phyloP scores from a whole-genome alignment of 2,888 invertebrate genomes.

The Pyrrhia umbra region DNA sequence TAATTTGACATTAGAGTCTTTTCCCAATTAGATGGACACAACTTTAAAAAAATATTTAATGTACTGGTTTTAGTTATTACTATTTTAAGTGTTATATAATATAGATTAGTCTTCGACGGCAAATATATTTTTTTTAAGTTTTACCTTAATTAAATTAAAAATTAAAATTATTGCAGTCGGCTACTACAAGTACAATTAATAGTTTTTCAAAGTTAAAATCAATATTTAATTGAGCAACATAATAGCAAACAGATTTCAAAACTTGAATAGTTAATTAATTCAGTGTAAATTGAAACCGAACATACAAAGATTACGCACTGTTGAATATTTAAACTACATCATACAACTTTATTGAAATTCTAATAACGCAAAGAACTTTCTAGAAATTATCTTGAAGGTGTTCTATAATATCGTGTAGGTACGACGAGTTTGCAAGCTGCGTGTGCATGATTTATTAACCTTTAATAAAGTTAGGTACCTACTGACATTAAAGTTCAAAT shows the following conservation, averaged over 20 bases:
- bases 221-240: conserved; percentile 1
- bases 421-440: conserved; percentile 32
- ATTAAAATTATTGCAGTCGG: background rate
- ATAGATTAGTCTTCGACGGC: too few species aligned
- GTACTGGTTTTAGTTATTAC: too few species aligned
- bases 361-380: conserved; percentile 15
- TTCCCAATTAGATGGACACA: too few species aligned
- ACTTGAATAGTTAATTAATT: conserved; percentile 8
- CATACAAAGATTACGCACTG: conserved; percentile 9
- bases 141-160: background rate
- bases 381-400: conserved; percentile 13
- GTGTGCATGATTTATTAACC: conserved; percentile 62
- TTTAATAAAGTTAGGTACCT: conserved; percentile 61
- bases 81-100: too few species aligned
- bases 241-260: conserved; percentile 22
- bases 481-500: conserved; percentile 58
- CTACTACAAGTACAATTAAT: background rate
- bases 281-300: conserved; percentile 19
- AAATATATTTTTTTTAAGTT: too few species aligned
- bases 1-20: too few species aligned
- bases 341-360: conserved; percentile 21
- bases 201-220: background rate
- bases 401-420: conserved; percentile 10
- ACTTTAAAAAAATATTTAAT: too few species aligned
- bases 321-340: conserved; percentile 26